These are phyloP conservation scores for Cherax destructor DNA, from an alignment of 1,140 invertebrate genomes.

Conservation along the genomic window DNA sequence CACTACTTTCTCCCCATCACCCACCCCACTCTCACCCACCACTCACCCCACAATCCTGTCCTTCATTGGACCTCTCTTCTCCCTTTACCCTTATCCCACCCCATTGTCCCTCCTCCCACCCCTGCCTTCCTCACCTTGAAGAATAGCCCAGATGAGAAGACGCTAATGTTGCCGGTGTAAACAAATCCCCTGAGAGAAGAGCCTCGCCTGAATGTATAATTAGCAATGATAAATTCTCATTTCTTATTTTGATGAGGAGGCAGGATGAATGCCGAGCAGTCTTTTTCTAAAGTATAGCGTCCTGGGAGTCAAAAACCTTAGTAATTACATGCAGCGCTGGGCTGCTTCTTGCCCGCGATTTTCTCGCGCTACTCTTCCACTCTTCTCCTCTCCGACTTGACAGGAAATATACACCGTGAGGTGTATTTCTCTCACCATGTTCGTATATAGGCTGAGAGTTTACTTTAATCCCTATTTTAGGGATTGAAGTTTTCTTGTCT, in stretches of 20 bases:
- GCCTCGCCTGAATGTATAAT: not conserved
- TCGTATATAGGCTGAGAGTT: no score
- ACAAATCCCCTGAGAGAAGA: not conserved
- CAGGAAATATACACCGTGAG: no score
- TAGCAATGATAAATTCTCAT: slow-evolving; percentile 12
- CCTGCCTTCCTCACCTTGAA: not conserved
- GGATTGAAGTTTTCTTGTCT: no score
- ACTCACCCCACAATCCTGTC: no score
- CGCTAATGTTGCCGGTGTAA: not conserved
- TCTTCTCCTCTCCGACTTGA: no score
- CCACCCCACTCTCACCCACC: not conserved
- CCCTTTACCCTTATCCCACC: not conserved
- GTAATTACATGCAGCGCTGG: not conserved
- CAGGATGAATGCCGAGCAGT: not conserved
- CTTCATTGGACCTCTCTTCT: not conserved
- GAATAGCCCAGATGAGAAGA: not conserved
- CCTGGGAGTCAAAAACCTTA: not conserved
- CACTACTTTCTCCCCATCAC: not conserved
- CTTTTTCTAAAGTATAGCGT: not conserved
- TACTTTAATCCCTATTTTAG: no score
- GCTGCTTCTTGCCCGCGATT: not conserved
- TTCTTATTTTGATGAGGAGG: slow-evolving; percentile 13
- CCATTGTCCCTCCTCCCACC: not conserved
- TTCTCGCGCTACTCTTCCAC: not conserved
- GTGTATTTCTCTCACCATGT: no score